Percentiles rank a stretch among this genome's conserved stretches.
Conservation (phyloP, 2,888 invertebrate genomes). For the Diarsia brunnea region DNA sequence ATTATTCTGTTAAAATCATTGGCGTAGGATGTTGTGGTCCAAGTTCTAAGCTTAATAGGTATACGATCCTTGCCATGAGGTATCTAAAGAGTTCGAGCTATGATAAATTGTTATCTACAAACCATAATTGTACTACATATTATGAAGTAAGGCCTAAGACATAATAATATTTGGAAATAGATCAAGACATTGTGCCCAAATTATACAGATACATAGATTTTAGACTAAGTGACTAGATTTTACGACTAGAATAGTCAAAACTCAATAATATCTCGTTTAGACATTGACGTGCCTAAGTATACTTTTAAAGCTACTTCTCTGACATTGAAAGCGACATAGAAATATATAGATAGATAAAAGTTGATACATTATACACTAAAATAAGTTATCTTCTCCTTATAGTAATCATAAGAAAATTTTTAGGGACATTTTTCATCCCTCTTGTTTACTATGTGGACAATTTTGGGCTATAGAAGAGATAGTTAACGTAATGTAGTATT, state of each 20-base stretch:
- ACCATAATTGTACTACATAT: conserved; percentile 57
- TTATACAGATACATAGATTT: conserved; percentile 63
- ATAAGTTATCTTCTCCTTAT: conserved; percentile 85
- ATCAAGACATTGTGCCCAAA: conserved; percentile 67
- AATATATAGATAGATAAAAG: conserved; percentile 84
- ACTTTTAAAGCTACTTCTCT: conserved; percentile 75
- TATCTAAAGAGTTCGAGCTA: conserved; percentile 21
- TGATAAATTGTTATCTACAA: conserved; percentile 23
- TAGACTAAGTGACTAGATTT: conserved; percentile 70
- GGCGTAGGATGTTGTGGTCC: conserved; percentile 12
- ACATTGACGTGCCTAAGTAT: conserved; percentile 66
- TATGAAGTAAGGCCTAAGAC: conserved; percentile 42
- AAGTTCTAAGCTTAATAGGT: conserved; percentile 19
- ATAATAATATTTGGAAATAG: conserved; percentile 59
- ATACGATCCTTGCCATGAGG: not conserved
- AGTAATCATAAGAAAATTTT: conserved; percentile 90
- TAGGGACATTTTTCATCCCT: conserved; percentile 73
- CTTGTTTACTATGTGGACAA: conserved; percentile 64
- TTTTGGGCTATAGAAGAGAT: conserved; percentile 33
- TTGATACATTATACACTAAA: conserved; percentile 84
- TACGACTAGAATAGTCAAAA: conserved; percentile 71
- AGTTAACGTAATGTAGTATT: conserved; percentile 13
- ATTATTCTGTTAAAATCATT: conserved; percentile 10
- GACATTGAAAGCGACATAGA: conserved; percentile 89
- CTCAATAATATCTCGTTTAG: conserved; percentile 67